Base-by-base conservation (phyloP, 2,888 invertebrate species). In the Zaprionus bogoriensis region DNA sequence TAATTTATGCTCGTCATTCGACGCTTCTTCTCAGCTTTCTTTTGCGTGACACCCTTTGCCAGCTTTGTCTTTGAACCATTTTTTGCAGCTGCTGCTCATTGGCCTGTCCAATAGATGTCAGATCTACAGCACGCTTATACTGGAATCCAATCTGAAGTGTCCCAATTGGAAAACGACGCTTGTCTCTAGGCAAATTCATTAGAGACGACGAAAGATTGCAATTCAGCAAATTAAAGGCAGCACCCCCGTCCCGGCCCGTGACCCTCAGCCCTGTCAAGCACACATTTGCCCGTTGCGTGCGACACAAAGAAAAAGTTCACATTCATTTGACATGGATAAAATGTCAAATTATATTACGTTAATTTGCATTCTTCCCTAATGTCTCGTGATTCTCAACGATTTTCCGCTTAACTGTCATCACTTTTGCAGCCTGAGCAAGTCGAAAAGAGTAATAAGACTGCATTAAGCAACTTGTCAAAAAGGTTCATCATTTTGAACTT, bases 261-360 rank as follows among this genome's bases (percentile, higher is more conserved):
- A 65, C 62, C 5, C 48, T 30, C 6, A 17, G 12, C 10, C 23
- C 25, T 36, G 44, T 30, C 38, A 53, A 47, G 50, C 55, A 59
- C 44, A 46, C n/a, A n/a, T n/a, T n/a, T n/a, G n/a, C n/a, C n/a
- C n/a, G n/a, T n/a, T n/a, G n/a, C n/a, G n/a, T n/a, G n/a, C n/a
- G 32, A 14, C 10, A 3, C 0, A 27, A n/a, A 10, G 38, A 57
- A 59, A 77, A 66, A 60, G 68, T 78, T 81, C 55, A 45, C 54
- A 67, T 66, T 74, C 64, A 68, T 67, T 67, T 81, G 86, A 81
- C 86, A 76, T 41, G 74, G 59, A 36, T 36, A 62, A 36, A 76
- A 64, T 79, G 80, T 86, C 80, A 81, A 86, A 79, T 81, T 79
- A 80, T 58, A 80, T 85, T 65, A 66, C 70, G 48, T 76, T 79